phyloP scores from a whole-genome alignment of 2,113 vertebrate species.

The Gasterosteus nipponicus region DNA sequence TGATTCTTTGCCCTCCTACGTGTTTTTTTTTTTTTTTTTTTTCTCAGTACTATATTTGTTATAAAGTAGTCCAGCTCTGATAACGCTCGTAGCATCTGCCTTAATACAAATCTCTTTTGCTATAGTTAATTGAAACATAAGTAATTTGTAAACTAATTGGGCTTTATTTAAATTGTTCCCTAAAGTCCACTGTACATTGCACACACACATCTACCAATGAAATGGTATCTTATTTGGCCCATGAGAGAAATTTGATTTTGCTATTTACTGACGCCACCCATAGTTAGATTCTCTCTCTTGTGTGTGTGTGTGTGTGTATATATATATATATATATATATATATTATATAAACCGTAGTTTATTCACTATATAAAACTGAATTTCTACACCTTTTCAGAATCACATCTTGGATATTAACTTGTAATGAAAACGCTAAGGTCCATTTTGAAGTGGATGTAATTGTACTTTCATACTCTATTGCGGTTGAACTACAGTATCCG shows the following conservation, averaged over 20 bases:
- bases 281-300: neutral
- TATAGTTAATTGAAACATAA: neutral
- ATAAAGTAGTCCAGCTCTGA: neutral
- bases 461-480: neutral
- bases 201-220: neutral
- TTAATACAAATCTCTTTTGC: neutral
- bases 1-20: neutral
- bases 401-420: neutral
- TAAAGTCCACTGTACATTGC: neutral
- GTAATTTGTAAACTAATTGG: neutral
- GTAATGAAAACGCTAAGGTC: neutral
- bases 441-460: neutral
- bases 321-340: neutral
- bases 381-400: neutral
- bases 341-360: too few relatives aligned
- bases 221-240: conserved; percentile 3
- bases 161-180: conserved; percentile 8
- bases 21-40: neutral
- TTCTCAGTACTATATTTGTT: too few relatives aligned
- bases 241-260: neutral
- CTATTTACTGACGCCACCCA: too few relatives aligned
- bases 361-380: too few relatives aligned
- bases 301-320: neutral
- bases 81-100: neutral
- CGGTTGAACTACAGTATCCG: neutral